Evolutionary conservation across 2,888 invertebrate species (phyloP).

Genomic region (Volucella inflata): DNA sequence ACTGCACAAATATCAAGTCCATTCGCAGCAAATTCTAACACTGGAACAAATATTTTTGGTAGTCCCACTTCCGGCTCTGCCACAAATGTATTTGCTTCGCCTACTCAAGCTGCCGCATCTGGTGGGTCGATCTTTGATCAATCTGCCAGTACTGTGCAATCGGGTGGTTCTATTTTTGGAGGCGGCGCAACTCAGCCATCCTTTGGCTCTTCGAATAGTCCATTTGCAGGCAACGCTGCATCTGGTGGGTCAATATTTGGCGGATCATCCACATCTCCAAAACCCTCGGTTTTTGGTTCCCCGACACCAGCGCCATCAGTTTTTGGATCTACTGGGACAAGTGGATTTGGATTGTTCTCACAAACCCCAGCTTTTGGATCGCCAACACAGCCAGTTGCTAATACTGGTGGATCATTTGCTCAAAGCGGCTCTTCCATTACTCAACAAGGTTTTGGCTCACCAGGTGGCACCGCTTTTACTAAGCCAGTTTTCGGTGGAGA

Average conservation of each 20-base stretch:
- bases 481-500: conserved; percentile 77
- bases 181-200: conserved; percentile 59
- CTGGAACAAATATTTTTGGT: conserved; percentile 78
- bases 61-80: conserved; percentile 69
- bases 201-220: conserved; percentile 73
- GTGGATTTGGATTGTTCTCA: conserved; percentile 78
- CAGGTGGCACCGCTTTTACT: conserved; percentile 77
- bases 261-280: conserved; percentile 56
- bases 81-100: conserved; percentile 56
- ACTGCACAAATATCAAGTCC: conserved; percentile 43
- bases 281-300: conserved; percentile 59
- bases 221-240: conserved; percentile 76
- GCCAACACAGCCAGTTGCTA: conserved; percentile 55
- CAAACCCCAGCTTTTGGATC: conserved; percentile 78
- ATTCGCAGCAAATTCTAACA: conserved; percentile 76
- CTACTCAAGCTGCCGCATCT: conserved; percentile 52
- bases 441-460: conserved; percentile 81
- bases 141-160: conserved; percentile 68
- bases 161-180: conserved; percentile 76
- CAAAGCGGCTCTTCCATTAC: conserved; percentile 80
- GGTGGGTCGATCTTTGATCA: conserved; percentile 76
- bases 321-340: conserved; percentile 70
- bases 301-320: conserved; percentile 64
- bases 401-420: conserved; percentile 77
- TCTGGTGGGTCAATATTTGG: conserved; percentile 77